These are phyloP conservation scores for Seira sanloemensis DNA, from an alignment of 2,888 invertebrate genomes.

Conservation along the genomic window DNA sequence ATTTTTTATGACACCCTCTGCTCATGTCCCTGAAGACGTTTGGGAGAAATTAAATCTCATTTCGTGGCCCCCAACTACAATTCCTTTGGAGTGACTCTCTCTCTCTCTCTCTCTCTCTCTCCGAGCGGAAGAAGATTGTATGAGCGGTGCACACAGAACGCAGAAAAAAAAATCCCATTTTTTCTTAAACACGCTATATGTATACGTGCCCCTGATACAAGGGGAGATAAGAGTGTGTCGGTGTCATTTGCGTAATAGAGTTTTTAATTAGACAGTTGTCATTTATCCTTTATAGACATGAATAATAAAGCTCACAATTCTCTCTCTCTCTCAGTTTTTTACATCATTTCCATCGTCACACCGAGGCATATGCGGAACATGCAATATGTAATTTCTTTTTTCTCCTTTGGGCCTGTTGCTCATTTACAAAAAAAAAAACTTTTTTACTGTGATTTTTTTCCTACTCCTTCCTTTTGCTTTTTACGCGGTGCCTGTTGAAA, in stretches of 20 bases:
- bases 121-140: conserved; percentile 45
- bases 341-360: conserved; percentile 44
- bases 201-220: conserved; percentile 66
- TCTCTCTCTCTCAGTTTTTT: too few relatives aligned
- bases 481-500: background rate
- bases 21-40: conserved; percentile 6
- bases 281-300: conserved; percentile 62
- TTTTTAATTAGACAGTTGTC: conserved; percentile 74
- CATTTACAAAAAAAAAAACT: conserved; percentile 50
- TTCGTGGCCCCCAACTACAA: conserved; percentile 34
- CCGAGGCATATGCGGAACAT: conserved; percentile 39
- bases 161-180: background rate
- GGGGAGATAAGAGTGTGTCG: conserved; percentile 72
- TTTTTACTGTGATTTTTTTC: conserved; percentile 19
- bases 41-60: conserved; percentile 27
- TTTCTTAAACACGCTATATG: background rate
- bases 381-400: too few relatives aligned
- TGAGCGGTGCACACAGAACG: background rate
- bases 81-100: background rate
- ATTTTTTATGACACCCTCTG: conserved; percentile 10
- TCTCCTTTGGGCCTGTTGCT: conserved; percentile 49
- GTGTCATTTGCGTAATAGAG: conserved; percentile 73
- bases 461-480: background rate
- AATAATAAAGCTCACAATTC: conserved; percentile 33
- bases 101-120: background rate